Base-by-base conservation (phyloP, 2,888 invertebrate species). In the Bibio marci region DNA sequence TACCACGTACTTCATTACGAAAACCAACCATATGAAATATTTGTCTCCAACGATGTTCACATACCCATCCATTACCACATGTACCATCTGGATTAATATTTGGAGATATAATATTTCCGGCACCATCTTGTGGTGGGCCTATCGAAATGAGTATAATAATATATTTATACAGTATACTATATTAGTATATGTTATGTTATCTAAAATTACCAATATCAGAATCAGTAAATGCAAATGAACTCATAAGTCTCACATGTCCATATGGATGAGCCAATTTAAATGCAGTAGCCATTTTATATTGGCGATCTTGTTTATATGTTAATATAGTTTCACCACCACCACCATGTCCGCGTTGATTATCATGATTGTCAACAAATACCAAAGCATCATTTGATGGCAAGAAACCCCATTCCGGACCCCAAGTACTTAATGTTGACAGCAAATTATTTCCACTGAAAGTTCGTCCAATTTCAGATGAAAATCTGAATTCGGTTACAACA, bases 341-440 rank as follows among this genome's bases (percentile, higher is more conserved):
- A 37, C 76, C 76, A 45, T 77, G 73, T 4, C 78, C 80, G 50
- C 91, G 69, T 56, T 90, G 88, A 52, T 82, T 87, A 56, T 92
- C 92, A 52, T 92, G 91, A 59, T 92, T 92, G 53, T 90, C 90
- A 38, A 90, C 72, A 53, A 90, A 88, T 13, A 79, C 73, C 0
- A 88, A 28, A 4, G 80, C 67, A 40, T 71, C 69, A 1, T 47
- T 50, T 1, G 65, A 64, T 17, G 67, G 59, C 1, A 76, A 50
- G 12, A 80, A 63, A 26, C 65, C 67, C 79, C 80, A 80, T n/a
- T 52, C 58, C 2, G 66, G 55, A 18, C 76, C 76, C 61, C 70
- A 77, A 50, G 64, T 75, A 1, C 48, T 43, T 7, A 78, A 57
- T 64, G 70, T 73, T 46, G 69, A 70, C 4, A 78, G 56, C 28